Evolutionary conservation across 2,113 vertebrate species (phyloP).

Genomic region (Oenanthe oenanthe): DNA sequence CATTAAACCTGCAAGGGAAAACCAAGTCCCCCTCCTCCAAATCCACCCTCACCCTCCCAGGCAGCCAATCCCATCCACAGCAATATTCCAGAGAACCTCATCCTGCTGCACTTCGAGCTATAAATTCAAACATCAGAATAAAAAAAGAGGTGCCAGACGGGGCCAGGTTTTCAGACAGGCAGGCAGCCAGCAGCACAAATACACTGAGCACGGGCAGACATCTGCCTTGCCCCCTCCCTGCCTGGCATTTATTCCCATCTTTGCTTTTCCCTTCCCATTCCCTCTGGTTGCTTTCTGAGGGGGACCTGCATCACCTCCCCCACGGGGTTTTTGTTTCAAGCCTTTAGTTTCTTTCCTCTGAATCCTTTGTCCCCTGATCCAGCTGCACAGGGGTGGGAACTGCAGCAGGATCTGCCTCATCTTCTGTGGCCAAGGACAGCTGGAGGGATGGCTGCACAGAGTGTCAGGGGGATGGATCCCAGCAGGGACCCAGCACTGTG

Average conservation of each 20-base stretch:
- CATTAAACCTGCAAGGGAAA: not conserved
- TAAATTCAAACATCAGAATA: not conserved
- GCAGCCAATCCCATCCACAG: not conserved
- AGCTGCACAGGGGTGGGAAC: not conserved
- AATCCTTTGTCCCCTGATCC: not conserved
- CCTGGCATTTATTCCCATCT: not conserved
- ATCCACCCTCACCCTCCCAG: rapidly evolving
- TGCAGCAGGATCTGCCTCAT: not conserved
- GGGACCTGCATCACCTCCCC: not conserved
- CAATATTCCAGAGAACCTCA: not conserved
- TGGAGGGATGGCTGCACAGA: not conserved
- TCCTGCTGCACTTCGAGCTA: not conserved
- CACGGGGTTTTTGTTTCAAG: not conserved
- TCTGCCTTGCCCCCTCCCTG: not conserved
- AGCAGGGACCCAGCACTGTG: rapidly evolving
- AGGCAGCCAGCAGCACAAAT: not conserved
- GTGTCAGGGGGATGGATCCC: not conserved
- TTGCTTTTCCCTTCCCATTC: not conserved
- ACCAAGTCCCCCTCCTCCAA: not conserved
- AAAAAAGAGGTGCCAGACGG: not conserved
- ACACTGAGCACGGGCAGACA: not conserved
- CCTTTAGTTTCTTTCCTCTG: not conserved
- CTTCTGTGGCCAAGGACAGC: rapidly evolving
- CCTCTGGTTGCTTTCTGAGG: not conserved
- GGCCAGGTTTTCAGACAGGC: not conserved